Evolutionary conservation across 2,113 vertebrate genomes (phyloP).

Genomic region (Eulemur macaco): DNA sequence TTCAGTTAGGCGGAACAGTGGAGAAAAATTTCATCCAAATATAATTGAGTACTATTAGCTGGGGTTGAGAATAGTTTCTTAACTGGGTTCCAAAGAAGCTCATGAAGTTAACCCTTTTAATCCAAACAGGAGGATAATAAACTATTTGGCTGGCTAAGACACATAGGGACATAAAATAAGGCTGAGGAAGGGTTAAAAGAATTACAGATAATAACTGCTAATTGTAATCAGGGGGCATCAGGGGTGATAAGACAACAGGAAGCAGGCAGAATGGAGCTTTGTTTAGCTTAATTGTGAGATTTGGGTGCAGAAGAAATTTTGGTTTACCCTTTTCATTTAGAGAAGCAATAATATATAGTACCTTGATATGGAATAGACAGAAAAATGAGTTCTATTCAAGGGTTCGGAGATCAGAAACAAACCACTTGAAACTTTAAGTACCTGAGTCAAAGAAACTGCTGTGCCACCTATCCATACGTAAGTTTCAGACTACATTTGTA

Average conservation of each 20-base stretch:
- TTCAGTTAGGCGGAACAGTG: neutral
- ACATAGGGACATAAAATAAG: neutral
- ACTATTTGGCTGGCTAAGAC: slow-evolving; percentile 4
- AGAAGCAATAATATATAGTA: neutral
- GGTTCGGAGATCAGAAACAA: slow-evolving; percentile 7
- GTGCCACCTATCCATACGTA: neutral
- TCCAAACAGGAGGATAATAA: slow-evolving; percentile 11
- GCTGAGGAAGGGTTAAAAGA: slow-evolving; percentile 21
- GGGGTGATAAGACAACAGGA: neutral
- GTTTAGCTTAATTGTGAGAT: neutral
- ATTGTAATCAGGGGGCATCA: neutral
- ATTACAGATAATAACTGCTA: slow-evolving; percentile 21
- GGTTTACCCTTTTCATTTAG: neutral
- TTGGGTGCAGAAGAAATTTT: neutral
- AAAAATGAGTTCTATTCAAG: neutral
- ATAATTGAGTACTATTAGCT: neutral
- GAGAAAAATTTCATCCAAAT: slow-evolving; percentile 16
- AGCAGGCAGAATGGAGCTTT: neutral
- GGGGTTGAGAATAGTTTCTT: neutral
- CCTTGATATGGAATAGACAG: neutral
- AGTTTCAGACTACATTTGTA: neutral
- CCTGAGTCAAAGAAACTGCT: neutral
- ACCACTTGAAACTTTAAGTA: slow-evolving; percentile 18
- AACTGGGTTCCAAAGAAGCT: slow-evolving; percentile 1
- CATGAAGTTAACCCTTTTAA: slow-evolving; percentile 33